Base-by-base conservation (phyloP, 2,113 vertebrate species). In the Aptenodytes patagonicus region DNA sequence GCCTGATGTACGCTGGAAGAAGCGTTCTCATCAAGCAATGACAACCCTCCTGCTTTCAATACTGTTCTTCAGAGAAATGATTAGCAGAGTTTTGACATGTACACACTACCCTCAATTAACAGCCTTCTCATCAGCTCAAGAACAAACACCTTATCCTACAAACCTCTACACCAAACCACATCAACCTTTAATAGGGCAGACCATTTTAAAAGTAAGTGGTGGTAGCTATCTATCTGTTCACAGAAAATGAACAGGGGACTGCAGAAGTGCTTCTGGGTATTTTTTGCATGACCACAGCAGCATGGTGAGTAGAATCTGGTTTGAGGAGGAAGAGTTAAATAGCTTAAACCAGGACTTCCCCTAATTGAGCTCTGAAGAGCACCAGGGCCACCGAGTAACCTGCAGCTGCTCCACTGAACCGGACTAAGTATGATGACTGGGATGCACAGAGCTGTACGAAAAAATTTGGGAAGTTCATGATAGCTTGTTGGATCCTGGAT, bases 401-500 rank as follows among this genome's bases (percentile, higher is more conserved):
- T 31, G 55, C 61, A 87, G 66, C 70, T 36, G 77, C 17, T 17
- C 69, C 54, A 38, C 0, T 34, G 61, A 70, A 47, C 31, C 4
- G 2, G 17, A 17, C 16, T 36, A 34, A 34, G 25, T 1, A 13
- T 5, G 46, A 46, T 5, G 10, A 61, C 32, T 12, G 36, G 44
- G 58, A 64, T 18, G 40, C 15, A 18, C 4, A 62, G 19, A 64
- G 73, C 26, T 44, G 36, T 47, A 31, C 0, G 0, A 22, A 58
- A 44, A 58, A n/a, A 20, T 5, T 0, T 17, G 55, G n/a, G 44
- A 69, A 78, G 12, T 26, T 65, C 58, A 29, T 17, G 28, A 17
- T 0, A 31, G 36, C 29, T 77, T 66, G 61, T 17, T 38, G 58
- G 79, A 52, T 68, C 32, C 40, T 21, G 49, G 38, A 8, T 15